Conservation (phyloP, 2,888 invertebrate species). For the Synergus gifuensis region DNA sequence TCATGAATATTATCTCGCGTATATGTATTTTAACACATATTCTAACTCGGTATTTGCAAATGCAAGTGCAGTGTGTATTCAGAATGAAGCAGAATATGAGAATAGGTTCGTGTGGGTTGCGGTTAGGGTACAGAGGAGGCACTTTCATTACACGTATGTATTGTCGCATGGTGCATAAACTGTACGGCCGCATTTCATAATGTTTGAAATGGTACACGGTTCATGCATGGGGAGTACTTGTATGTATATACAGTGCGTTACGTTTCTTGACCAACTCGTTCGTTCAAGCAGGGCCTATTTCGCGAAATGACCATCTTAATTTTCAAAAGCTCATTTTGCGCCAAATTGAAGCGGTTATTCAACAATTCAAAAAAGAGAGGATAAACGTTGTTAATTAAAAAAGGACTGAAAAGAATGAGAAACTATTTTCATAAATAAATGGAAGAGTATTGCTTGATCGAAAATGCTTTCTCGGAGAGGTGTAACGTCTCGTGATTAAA, state of each 20-base stretch:
- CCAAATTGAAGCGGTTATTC: not conserved
- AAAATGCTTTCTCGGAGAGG: not conserved
- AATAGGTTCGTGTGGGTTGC: slow-evolving; percentile 38
- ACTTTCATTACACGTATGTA: slow-evolving; percentile 35
- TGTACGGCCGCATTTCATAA: slow-evolving; percentile 46
- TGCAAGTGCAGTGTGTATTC: slow-evolving; percentile 17
- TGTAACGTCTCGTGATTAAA: not conserved
- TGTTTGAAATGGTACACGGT: slow-evolving; percentile 45
- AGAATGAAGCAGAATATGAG: slow-evolving; percentile 31
- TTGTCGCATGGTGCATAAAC: slow-evolving; percentile 46
- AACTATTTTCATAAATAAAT: not conserved
- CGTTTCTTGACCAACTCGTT: slow-evolving; percentile 41
- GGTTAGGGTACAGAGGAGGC: slow-evolving; percentile 24
- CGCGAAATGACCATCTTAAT: slow-evolving; percentile 1
- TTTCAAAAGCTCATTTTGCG: not conserved
- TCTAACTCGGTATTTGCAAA: slow-evolving; percentile 34
- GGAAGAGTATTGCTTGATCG: too few relatives aligned
- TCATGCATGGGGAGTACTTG: slow-evolving; percentile 35
- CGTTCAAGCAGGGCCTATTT: not conserved
- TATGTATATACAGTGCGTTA: slow-evolving; percentile 20
- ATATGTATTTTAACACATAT: slow-evolving; percentile 36
- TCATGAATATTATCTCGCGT: slow-evolving; percentile 26
- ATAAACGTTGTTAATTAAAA: not conserved
- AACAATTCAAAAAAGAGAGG: not conserved
- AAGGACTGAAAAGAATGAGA: not conserved